Base-by-base conservation (phyloP, 35 echinoderm and acorn worm genomes). In the Lytechinus pictus region DNA sequence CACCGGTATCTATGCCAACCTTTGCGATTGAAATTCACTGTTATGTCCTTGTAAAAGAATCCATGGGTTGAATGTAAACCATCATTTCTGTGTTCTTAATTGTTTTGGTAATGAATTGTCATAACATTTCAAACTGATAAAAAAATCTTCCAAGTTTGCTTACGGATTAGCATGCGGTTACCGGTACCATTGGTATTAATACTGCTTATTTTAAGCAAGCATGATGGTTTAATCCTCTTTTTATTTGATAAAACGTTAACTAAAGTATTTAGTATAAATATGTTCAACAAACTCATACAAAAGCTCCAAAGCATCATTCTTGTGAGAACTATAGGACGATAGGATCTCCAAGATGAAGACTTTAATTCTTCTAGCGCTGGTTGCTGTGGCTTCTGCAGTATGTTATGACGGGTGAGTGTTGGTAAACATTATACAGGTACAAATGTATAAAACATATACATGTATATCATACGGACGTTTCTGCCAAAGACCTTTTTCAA, bases 401-500 rank as follows among this genome's bases (percentile, higher is more conserved):
- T 53, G 92, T 6, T 93, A 93, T 27, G 92, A 93, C 11, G 92
- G 92, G 92, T 93, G 54, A 93, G 92, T 93, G 10, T 90, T 44
- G 4, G n/a, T 79, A 79, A n/a, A 24, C 21, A 79, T 24, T 79
- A 79, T 24, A 79, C 56, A 79, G 8, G n/a, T 4, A 79, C 1
- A 5, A 19, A 24, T 79, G 19, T 79, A 24, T 5, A 79, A n/a
- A 5, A 71, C 19, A n/a, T 44, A 44, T 44, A 44, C 33, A 44
- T 1, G 33, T 44, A 44, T 44, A 44, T 44, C 33, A 44, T 44
- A 44, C 33, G 13, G 9, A 0, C 13, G 56, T 9, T 11, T 11
- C 2, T 58, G 13, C 5, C 2, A 8, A 11, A 9, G 2, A 11
- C 9, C 9, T 11, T 58, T 58, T 0, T 11, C 9, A 58, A 58